Evolutionary conservation across 2,113 vertebrate genomes (phyloP), one percentile per base, ranked within the genome.

Genomic region (Pyrgilauda ruficollis): DNA sequence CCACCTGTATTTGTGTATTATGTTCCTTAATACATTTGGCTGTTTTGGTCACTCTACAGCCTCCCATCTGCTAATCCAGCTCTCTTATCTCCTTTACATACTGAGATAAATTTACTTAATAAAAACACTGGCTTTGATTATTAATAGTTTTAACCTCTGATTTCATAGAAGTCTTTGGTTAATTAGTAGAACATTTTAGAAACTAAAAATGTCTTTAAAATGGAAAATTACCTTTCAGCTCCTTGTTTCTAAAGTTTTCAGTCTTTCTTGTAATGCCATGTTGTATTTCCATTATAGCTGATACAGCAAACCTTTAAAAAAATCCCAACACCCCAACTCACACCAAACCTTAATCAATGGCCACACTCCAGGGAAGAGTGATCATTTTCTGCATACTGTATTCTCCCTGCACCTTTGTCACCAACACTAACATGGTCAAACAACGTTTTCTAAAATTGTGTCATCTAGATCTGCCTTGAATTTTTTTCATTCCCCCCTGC

Each of bases 401-500:
- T 53, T 85, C 52, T 53, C 50, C 46, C 55, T 53, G 23, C 52
- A 53, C 5, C 21, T 68, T 53, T n/a, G 39, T 41, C 39, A 41
- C 23, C 49, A 37, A 43, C 22, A 28, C 2, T 5, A 75, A 41
- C 15, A 39, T 1, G 14, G 56, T 13, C 55, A 74, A 87, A 56
- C 3, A 56, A 31, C 6, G 50, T 47, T 87, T 87, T 89, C 52
- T 78, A 37, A 83, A 87, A 69, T 4, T 13, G 0, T 11, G 17
- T 56, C 3, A 19, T 20, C 41, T 26, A n/a, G 5, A 79, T 19
- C 5, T 35, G 6, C 39, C 37, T 67, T 78, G 23, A 15, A 26
- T 23, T 52, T 64, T 44, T 46, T 56, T 5, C 15, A 13, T 62
- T 50, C 17, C 10, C 10, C 23, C 0, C 2, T 1, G 41, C 2